Conservation (phyloP, 2,797 vertebrate species). For the Enteromius fasciolatus region DNA sequence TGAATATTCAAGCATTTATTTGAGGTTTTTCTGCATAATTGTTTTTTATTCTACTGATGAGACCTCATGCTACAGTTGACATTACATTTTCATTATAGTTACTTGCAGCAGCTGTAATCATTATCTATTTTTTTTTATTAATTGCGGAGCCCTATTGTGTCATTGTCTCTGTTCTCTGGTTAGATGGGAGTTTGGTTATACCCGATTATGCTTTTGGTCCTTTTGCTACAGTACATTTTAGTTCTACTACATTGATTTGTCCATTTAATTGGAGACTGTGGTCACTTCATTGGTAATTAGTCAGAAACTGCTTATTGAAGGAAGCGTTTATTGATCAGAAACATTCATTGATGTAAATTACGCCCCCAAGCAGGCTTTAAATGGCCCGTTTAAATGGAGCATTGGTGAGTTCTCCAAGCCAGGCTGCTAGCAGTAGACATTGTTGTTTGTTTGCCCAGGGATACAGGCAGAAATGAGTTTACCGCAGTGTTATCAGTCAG, state of each 20-base stretch:
- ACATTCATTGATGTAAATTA: conserved; percentile 38
- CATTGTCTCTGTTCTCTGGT: not conserved
- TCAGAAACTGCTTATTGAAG: conserved; percentile 18
- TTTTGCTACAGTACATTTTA: conserved; percentile 26
- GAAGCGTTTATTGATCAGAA: conserved; percentile 34
- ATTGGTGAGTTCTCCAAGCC: conserved; percentile 19
- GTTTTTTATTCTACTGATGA: not conserved
- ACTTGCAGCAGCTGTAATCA: conserved; percentile 6
- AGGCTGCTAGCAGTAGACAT: conserved; percentile 5
- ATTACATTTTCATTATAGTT: not conserved
- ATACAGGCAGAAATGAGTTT: conserved; percentile 36
- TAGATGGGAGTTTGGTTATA: conserved; percentile 8
- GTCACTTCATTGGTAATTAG: conserved; percentile 43
- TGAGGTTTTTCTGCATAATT: too few species aligned
- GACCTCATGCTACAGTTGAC: not conserved
- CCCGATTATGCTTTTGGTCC: not conserved
- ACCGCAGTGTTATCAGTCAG: conserved; percentile 47
- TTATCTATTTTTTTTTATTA: not conserved
- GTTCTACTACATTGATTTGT: conserved; percentile 33
- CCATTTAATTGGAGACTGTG: conserved; percentile 27
- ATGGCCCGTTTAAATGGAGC: conserved; percentile 23
- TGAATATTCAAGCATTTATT: not conserved
- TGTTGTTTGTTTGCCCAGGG: conserved; percentile 24
- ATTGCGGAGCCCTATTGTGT: not conserved
- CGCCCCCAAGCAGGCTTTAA: conserved; percentile 9